A percentile compares a stretch with the other conserved stretches of the same genome.
Evolutionary conservation across 2,888 invertebrate species (phyloP).

Genomic region (Drosophila lacicola): DNA sequence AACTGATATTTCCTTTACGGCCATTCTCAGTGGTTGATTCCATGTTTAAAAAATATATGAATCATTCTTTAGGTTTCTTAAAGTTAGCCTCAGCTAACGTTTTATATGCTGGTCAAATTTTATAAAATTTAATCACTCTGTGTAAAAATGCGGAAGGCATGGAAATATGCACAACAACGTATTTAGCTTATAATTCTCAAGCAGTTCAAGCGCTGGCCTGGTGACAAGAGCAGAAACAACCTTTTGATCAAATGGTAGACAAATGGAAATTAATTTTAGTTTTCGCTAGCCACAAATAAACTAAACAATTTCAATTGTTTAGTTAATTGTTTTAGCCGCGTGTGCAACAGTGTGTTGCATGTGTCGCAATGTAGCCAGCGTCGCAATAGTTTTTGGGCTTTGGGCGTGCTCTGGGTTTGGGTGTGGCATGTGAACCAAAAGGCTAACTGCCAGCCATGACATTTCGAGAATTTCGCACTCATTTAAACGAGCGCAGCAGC

Average conservation of each 20-base stretch:
- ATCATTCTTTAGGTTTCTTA: too few relatives aligned
- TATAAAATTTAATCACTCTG: not conserved
- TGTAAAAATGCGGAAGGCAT: not conserved
- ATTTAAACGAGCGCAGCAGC: conserved; percentile 51
- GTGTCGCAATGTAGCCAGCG: conserved; percentile 24
- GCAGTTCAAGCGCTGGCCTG: not conserved
- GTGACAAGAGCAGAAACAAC: too few relatives aligned
- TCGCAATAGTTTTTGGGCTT: conserved; percentile 37
- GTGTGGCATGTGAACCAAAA: conserved; percentile 54
- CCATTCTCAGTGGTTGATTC: too few relatives aligned
- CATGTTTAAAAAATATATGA: too few relatives aligned
- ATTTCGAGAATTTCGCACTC: conserved; percentile 76
- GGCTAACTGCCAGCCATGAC: conserved; percentile 77
- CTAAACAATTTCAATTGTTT: too few relatives aligned
- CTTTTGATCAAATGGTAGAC: too few relatives aligned
- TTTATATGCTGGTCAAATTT: too few relatives aligned
- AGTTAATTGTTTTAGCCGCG: not conserved
- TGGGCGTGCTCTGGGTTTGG: conserved; percentile 2
- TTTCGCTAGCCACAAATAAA: not conserved
- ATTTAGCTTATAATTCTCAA: not conserved
- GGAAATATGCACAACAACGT: not conserved
- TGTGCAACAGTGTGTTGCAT: conserved; percentile 25
- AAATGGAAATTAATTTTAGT: too few relatives aligned
- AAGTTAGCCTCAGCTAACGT: too few relatives aligned
- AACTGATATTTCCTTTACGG: too few relatives aligned